Conservation (phyloP, 2,113 vertebrate genomes). For the Semicossyphus pulcher region DNA sequence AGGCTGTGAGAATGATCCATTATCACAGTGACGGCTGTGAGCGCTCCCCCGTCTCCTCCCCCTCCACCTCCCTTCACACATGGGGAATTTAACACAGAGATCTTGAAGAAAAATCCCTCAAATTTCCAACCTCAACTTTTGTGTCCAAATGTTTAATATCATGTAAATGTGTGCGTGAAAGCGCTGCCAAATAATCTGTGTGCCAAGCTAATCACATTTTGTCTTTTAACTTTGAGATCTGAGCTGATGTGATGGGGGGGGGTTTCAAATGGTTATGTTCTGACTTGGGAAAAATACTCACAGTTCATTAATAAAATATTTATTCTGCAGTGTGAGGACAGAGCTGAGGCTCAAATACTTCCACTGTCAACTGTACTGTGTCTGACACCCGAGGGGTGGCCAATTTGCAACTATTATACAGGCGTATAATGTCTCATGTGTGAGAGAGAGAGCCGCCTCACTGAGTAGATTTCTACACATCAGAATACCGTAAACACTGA, state of each 20-base stretch:
- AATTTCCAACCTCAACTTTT: neutral
- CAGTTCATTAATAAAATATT: neutral
- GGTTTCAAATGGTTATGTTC: neutral
- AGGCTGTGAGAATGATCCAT: constrained; percentile 56
- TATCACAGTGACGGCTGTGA: constrained; percentile 46
- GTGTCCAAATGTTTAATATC: neutral
- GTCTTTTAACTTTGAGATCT: neutral
- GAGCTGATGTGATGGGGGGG: constrained; percentile 2
- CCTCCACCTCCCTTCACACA: constrained; percentile 28
- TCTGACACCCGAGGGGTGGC: neutral
- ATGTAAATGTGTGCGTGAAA: neutral
- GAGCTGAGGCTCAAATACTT: neutral
- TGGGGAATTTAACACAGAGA: constrained; percentile 7
- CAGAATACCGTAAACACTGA: constrained; percentile 28
- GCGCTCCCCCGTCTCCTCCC: constrained; percentile 8
- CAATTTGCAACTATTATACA: constrained; percentile 24
- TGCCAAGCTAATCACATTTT: constrained; percentile 20
- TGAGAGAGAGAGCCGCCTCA: neutral
- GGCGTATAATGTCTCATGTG: constrained; percentile 55
- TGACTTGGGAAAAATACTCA: neutral
- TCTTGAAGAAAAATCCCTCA: neutral
- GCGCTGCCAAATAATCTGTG: neutral
- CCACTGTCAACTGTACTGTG: constrained; percentile 20
- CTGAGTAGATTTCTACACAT: constrained; percentile 52
- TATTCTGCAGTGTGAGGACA: constrained; percentile 7